These are phyloP conservation scores for Acipenser oxyrinchus DNA, from an alignment of 2,797 vertebrate species.

Conservation along the genomic window DNA sequence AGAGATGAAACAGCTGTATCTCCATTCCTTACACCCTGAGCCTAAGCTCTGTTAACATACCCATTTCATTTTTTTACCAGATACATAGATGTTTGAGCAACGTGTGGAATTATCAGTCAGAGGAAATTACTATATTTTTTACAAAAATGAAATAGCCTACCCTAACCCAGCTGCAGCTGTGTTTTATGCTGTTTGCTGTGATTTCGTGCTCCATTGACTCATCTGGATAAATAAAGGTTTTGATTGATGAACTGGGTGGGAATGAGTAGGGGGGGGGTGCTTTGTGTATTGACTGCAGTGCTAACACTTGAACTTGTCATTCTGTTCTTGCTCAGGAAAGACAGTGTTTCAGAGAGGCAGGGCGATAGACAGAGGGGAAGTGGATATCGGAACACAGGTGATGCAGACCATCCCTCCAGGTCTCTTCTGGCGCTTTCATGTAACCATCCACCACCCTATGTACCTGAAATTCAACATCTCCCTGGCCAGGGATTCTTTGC, in stretches of 20 bases:
- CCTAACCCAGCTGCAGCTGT: too few species aligned
- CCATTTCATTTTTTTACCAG: too few species aligned
- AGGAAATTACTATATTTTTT: too few species aligned
- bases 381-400: constrained; percentile 84
- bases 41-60: neutral
- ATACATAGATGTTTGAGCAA: too few species aligned
- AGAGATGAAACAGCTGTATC: constrained; percentile 11
- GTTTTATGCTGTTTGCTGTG: too few species aligned
- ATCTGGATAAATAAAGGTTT: too few species aligned
- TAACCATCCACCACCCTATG: constrained; percentile 81
- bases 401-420: constrained; percentile 89
- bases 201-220: too few species aligned
- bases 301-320: too few species aligned
- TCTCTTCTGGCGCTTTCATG: constrained; percentile 94
- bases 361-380: constrained; percentile 86
- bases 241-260: too few species aligned
- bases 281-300: neutral
- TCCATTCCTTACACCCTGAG: constrained; percentile 8
- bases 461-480: constrained; percentile 94
- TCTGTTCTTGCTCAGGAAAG: constrained; percentile 19
- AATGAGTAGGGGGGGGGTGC: neutral
- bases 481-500: constrained; percentile 81
- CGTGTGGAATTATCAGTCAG: too few species aligned
- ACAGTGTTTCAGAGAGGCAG: constrained; percentile 79
- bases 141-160: too few species aligned